Percentiles rank a stretch among this genome's conserved stretches.
phyloP scores from a whole-genome alignment of 1,140 invertebrate genomes.

The Aphaenogaster ashmeadi region DNA sequence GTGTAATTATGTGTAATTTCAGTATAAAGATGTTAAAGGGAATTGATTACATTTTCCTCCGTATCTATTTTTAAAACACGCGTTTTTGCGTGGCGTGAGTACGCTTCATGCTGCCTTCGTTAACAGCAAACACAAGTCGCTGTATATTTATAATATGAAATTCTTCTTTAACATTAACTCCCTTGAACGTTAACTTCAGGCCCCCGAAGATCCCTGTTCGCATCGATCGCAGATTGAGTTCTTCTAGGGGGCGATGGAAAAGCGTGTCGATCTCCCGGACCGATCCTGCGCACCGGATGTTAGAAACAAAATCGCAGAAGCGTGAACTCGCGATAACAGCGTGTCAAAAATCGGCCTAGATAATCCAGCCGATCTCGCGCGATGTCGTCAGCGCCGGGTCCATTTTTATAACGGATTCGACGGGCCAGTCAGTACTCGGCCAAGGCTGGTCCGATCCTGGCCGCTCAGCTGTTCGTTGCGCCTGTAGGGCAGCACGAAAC shows the following conservation, averaged over 20 bases:
- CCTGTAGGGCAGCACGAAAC: constrained; percentile 71
- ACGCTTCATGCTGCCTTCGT: not conserved
- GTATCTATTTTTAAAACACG: not conserved
- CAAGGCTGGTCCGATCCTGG: constrained; percentile 79
- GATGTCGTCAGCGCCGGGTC: not conserved
- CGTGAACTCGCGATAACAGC: not conserved
- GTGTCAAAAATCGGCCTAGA: not conserved
- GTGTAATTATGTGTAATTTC: constrained; percentile 28
- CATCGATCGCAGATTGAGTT: not conserved
- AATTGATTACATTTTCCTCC: constrained; percentile 9
- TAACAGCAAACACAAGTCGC: not conserved
- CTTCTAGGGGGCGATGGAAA: not conserved
- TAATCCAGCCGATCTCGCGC: not conserved
- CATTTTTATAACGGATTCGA: constrained; percentile 53
- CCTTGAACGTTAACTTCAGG: not conserved
- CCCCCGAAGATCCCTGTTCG: not conserved
- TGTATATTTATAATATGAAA: not conserved
- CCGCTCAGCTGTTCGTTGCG: constrained; percentile 75
- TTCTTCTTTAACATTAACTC: not conserved
- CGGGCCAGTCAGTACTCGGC: constrained; percentile 70
- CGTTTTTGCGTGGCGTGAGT: not conserved
- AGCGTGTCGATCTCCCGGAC: not conserved
- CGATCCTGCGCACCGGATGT: not conserved
- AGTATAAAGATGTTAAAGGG: constrained; percentile 27
- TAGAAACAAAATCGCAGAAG: not conserved